A percentile compares a stretch with the other conserved stretches of the same genome.
These are phyloP conservation scores for Hippocampus guttulatus DNA, from an alignment of 2,113 vertebrate genomes.

Conservation along the genomic window DNA sequence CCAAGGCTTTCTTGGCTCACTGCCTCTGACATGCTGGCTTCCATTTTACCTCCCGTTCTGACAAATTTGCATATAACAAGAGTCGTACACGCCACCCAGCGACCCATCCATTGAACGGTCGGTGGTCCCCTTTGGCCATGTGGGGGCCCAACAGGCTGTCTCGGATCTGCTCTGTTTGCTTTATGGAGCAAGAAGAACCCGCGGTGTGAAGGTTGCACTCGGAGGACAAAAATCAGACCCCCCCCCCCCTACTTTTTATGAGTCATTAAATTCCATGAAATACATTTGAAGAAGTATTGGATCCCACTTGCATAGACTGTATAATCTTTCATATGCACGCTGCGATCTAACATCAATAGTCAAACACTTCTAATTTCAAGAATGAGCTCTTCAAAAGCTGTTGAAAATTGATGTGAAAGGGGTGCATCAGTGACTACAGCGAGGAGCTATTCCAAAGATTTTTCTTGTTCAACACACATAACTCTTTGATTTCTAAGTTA, in stretches of 20 bases:
- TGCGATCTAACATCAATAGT: too few relatives aligned
- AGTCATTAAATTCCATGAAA: neutral
- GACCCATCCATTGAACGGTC: neutral
- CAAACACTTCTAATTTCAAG: too few relatives aligned
- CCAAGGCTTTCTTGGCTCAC: constrained; percentile 56
- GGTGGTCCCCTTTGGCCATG: constrained; percentile 62
- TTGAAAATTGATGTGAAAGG: neutral
- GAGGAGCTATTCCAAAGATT: too few relatives aligned
- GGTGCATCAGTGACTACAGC: too few relatives aligned
- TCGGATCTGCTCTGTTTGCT: constrained; percentile 73
- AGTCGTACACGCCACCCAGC: constrained; percentile 43
- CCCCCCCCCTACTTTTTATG: neutral
- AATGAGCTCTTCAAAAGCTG: too few relatives aligned
- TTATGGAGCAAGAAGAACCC: constrained; percentile 62
- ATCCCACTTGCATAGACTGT: neutral
- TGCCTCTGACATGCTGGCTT: constrained; percentile 58
- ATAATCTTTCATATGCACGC: neutral
- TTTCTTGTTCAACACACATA: neutral
- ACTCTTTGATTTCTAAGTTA: neutral
- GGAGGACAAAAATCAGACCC: constrained; percentile 15
- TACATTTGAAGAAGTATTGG: neutral
- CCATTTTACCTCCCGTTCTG: constrained; percentile 52
- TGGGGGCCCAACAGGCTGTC: constrained; percentile 62
- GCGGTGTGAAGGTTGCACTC: constrained; percentile 45
- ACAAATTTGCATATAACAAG: constrained; percentile 55